Evolutionary conservation across 2,888 invertebrate species (phyloP).

Genomic region (Morpho deidamia): DNA sequence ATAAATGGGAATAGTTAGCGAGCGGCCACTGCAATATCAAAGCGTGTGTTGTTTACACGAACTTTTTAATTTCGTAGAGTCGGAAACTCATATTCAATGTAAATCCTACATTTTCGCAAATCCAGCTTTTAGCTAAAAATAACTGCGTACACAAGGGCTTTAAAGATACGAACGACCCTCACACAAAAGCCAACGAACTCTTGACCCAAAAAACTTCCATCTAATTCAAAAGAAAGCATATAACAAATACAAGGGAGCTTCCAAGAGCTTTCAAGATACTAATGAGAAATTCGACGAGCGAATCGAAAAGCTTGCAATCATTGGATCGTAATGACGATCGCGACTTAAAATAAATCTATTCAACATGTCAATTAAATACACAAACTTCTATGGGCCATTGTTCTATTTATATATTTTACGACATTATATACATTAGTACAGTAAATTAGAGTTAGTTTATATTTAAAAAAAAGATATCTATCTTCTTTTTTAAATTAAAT

Average conservation of each 20-base stretch:
- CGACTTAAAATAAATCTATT: not conserved
- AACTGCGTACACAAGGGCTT: not conserved
- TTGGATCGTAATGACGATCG: constrained; percentile 13
- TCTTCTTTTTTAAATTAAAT: too few relatives aligned
- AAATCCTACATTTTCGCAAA: not conserved
- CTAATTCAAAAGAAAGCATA: constrained; percentile 7
- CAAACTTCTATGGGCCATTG: too few relatives aligned
- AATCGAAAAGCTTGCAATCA: constrained; percentile 9
- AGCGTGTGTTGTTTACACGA: too few relatives aligned
- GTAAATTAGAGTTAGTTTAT: too few relatives aligned
- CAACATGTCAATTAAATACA: too few relatives aligned
- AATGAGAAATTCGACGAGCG: constrained; percentile 14
- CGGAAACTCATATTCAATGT: too few relatives aligned
- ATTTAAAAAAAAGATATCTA: too few relatives aligned
- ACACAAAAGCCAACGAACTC: constrained; percentile 1
- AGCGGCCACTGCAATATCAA: too few relatives aligned
- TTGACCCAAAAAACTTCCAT: constrained; percentile 4
- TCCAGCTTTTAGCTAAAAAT: not conserved
- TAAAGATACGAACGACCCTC: not conserved
- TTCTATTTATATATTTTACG: too few relatives aligned
- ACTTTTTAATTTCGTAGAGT: too few relatives aligned
- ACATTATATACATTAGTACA: too few relatives aligned
- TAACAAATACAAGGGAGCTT: not conserved
- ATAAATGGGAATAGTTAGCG: too few relatives aligned
- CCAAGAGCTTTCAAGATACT: constrained; percentile 1